Percentiles rank a stretch among this genome's conserved stretches.
Conservation (phyloP, 2,888 invertebrate genomes). For the Spodoptera exigua region DNA sequence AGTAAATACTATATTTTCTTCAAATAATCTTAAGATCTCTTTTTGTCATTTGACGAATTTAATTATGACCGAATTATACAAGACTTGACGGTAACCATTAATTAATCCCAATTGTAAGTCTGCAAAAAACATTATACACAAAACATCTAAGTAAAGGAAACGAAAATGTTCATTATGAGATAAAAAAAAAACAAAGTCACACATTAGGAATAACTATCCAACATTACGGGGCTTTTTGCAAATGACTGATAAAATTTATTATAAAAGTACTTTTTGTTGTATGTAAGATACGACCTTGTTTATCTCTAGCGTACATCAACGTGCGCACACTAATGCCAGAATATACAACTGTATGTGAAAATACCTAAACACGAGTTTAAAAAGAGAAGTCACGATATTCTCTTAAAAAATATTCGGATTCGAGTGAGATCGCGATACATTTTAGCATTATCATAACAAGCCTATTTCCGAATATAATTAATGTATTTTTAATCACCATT, state of each 20-base stretch:
- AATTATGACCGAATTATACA: too few relatives aligned
- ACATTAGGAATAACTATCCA: not conserved
- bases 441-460: conserved; percentile 23
- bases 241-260: not conserved
- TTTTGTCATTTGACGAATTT: too few relatives aligned
- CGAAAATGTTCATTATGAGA: too few relatives aligned
- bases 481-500: conserved; percentile 33
- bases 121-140: too few relatives aligned
- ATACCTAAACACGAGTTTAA: not conserved
- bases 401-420: not conserved
- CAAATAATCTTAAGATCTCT: too few relatives aligned
- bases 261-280: not conserved
- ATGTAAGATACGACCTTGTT: not conserved
- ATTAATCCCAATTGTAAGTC: too few relatives aligned
- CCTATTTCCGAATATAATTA: conserved; percentile 17
- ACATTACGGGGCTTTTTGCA: too few relatives aligned
- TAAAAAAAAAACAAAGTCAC: not conserved
- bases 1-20: too few relatives aligned
- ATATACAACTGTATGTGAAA: too few relatives aligned
- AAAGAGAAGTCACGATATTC: not conserved
- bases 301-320: conserved; percentile 14
- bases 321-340: too few relatives aligned
- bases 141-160: too few relatives aligned
- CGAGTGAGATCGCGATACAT: conserved; percentile 9
- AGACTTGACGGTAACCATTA: too few relatives aligned